Evolutionary conservation across 2,888 invertebrate genomes (phyloP).

Genomic region (Trachelus stipa): DNA sequence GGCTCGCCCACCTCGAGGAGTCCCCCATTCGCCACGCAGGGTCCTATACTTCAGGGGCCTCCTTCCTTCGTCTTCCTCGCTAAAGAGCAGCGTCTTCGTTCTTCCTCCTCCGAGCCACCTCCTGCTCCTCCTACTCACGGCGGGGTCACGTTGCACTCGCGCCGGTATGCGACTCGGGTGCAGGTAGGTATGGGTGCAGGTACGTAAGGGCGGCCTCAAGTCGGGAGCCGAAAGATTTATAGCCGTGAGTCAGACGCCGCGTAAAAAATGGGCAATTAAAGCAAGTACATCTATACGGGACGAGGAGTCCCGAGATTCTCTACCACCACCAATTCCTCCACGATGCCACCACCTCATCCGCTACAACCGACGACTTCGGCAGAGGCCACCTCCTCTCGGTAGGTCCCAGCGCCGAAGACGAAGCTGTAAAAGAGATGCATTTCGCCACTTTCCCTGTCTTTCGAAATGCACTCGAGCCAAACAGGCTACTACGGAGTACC

Average conservation of each 20-base stretch:
- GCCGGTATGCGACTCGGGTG: not conserved
- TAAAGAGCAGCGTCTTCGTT: slow-evolving; percentile 34
- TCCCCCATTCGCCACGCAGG: not conserved
- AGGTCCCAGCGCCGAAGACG: not conserved
- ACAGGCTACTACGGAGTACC: not conserved
- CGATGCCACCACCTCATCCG: not conserved
- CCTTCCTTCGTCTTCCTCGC: slow-evolving; percentile 1
- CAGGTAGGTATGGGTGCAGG: not conserved
- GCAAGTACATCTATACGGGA: slow-evolving; percentile 7
- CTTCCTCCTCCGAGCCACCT: slow-evolving; percentile 27
- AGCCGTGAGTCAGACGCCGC: slow-evolving; percentile 28
- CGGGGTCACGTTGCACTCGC: slow-evolving; percentile 1
- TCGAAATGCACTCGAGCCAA: not conserved
- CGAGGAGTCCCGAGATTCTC: not conserved
- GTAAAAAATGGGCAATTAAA: slow-evolving; percentile 49
- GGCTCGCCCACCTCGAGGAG: slow-evolving; percentile 2
- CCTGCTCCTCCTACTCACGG: slow-evolving; percentile 8
- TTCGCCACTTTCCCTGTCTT: not conserved
- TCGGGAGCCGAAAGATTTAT: slow-evolving; percentile 42
- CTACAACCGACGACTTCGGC: not conserved
- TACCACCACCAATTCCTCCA: not conserved
- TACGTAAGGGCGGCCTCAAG: not conserved
- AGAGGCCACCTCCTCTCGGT: not conserved
- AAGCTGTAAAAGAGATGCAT: not conserved
- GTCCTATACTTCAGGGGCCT: not conserved